Conservation (phyloP, 1,140 invertebrate species). For the Stegodyphus dumicola region DNA sequence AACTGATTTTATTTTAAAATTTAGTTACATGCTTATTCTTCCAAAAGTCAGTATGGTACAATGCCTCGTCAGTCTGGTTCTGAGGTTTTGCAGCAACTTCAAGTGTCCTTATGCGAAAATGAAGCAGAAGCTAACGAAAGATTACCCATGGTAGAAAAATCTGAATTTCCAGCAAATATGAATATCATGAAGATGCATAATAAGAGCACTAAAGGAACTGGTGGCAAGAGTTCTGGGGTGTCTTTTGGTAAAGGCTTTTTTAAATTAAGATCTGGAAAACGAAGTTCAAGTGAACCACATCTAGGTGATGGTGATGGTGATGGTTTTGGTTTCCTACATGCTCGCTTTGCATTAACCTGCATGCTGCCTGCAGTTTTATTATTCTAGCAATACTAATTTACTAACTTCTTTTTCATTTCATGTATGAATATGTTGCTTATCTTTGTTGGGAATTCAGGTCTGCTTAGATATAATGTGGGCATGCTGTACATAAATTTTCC, state of each 20-base stretch:
- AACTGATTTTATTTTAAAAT: too few relatives aligned
- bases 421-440: too few relatives aligned
- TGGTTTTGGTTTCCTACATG: slow-evolving; percentile 27
- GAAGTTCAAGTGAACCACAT: slow-evolving; percentile 89
- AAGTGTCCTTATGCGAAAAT: slow-evolving; percentile 39
- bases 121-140: not conserved
- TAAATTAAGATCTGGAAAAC: slow-evolving; percentile 72
- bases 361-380: not conserved
- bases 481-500: too few relatives aligned
- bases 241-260: slow-evolving; percentile 79
- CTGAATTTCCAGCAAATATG: not conserved
- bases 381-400: not conserved
- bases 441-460: too few relatives aligned
- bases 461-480: too few relatives aligned
- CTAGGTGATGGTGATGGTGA: slow-evolving; percentile 80
- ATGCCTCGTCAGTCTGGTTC: slow-evolving; percentile 76
- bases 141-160: not conserved
- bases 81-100: slow-evolving; percentile 62
- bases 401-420: not conserved
- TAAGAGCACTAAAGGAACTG: slow-evolving; percentile 8
- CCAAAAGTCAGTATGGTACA: slow-evolving; percentile 78
- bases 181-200: slow-evolving; percentile 2
- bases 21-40: slow-evolving; percentile 66
- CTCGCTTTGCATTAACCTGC: slow-evolving; percentile 26
- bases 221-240: slow-evolving; percentile 69